Conservation (phyloP, 37 sponge, comb jelly and placozoan genomes). For the Axinella damicornis region DNA sequence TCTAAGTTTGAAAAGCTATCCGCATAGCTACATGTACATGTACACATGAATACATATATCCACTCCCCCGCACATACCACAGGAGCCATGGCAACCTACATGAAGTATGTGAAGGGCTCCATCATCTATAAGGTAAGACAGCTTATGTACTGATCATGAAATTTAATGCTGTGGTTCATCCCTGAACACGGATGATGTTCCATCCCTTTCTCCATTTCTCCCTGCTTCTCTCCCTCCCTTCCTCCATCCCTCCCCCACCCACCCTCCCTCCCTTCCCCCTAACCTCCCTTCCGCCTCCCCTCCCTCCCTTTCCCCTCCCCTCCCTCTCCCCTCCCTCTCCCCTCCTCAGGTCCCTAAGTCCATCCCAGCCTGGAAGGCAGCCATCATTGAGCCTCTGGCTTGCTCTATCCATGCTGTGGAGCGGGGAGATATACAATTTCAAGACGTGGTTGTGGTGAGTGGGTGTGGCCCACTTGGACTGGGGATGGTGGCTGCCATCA, state of each 20-base stretch:
- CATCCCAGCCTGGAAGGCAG: conserved; percentile 80
- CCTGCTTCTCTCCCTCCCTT: neutral
- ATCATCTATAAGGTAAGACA: conserved; percentile 66
- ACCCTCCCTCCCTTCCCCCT: too few species aligned
- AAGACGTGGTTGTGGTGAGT: conserved; percentile 69
- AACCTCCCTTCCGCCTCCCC: too few species aligned
- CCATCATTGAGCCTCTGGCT: conserved; percentile 74
- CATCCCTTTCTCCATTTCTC: too few species aligned
- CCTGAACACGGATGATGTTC: too few species aligned
- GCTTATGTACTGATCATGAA: too few species aligned
- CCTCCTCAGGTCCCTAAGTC: conserved; percentile 78
- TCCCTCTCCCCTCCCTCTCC: too few species aligned
- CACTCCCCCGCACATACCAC: too few species aligned
- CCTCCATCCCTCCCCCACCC: neutral
- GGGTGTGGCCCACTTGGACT: conserved; percentile 86
- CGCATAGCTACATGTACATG: too few species aligned
- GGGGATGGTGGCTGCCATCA: conserved; percentile 79
- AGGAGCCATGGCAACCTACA: conserved; percentile 81
- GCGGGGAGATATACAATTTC: conserved; percentile 59
- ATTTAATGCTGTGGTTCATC: too few species aligned
- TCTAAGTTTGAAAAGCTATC: too few species aligned
- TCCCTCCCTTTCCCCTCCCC: too few species aligned
- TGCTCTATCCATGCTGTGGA: conserved; percentile 79
- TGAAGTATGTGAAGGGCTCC: conserved; percentile 58
- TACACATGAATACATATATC: too few species aligned